These are phyloP conservation scores for Eubasilissa regina DNA, from an alignment of 1,140 invertebrate genomes.

Conservation along the genomic window DNA sequence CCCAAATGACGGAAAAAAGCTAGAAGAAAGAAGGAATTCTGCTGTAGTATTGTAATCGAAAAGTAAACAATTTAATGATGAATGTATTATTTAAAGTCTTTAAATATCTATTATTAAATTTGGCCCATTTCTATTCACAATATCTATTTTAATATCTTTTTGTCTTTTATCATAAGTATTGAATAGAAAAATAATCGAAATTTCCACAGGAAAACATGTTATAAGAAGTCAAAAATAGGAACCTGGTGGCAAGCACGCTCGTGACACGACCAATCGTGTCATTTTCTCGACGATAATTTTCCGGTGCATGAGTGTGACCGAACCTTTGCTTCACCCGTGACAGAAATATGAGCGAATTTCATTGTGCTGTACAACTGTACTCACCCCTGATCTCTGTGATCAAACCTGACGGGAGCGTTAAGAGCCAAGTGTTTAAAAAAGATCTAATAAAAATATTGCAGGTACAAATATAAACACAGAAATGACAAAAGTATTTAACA, in stretches of 20 bases:
- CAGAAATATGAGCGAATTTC: not conserved
- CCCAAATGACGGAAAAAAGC: too few species aligned
- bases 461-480: not conserved
- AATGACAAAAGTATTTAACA: not conserved
- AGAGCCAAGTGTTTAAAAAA: not conserved
- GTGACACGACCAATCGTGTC: not conserved
- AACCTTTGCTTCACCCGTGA: slow-evolving; percentile 14
- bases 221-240: not conserved
- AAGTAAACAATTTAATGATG: too few species aligned
- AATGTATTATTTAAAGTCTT: too few species aligned
- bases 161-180: too few species aligned
- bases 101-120: too few species aligned
- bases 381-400: too few species aligned
- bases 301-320: slow-evolving; percentile 15
- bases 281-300: slow-evolving; percentile 12
- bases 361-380: too few species aligned
- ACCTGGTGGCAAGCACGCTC: too few species aligned
- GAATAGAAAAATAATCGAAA: not conserved
- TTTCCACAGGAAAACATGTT: not conserved
- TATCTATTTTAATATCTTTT: too few species aligned
- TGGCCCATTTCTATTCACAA: too few species aligned
- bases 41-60: too few species aligned
- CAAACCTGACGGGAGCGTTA: not conserved
- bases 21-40: too few species aligned
- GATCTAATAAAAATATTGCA: not conserved